A percentile compares a stretch with the other conserved stretches of the same genome.
phyloP scores from a whole-genome alignment of 2,888 invertebrate species.

The Abrostola triplasia region DNA sequence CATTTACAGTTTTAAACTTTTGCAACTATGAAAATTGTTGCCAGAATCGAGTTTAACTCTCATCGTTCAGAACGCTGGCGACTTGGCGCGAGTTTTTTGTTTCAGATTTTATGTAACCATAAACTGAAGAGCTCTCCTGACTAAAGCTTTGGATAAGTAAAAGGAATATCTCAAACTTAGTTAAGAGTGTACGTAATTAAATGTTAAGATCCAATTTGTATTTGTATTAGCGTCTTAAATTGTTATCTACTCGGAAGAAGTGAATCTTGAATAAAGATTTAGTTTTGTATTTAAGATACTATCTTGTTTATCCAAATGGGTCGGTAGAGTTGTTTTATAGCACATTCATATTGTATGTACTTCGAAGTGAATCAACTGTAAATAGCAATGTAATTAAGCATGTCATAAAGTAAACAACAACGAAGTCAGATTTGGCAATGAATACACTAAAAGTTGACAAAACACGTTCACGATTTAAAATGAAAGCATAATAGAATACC shows the following conservation, averaged over 20 bases:
- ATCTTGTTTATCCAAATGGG: not conserved
- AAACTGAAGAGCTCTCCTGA: constrained; percentile 36
- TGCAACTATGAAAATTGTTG: constrained; percentile 81
- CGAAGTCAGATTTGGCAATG: too few species aligned
- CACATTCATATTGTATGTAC: too few species aligned
- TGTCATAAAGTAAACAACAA: too few species aligned
- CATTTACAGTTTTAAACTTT: constrained; percentile 77
- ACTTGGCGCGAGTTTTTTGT: constrained; percentile 46
- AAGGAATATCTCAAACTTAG: constrained; percentile 31
- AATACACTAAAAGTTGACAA: too few species aligned
- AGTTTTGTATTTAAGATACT: constrained; percentile 4
- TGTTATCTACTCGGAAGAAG: constrained; percentile 14
- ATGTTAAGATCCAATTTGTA: constrained; percentile 30
- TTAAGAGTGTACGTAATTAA: constrained; percentile 33
- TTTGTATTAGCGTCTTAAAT: constrained; percentile 34
- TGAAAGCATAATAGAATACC: too few species aligned
- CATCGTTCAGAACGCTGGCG: constrained; percentile 58
- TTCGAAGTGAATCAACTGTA: too few species aligned
- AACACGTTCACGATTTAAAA: too few species aligned
- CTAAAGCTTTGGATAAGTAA: constrained; percentile 36
- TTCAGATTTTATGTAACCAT: constrained; percentile 40
- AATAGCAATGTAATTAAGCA: too few species aligned
- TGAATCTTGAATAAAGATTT: constrained; percentile 11
- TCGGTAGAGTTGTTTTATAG: too few species aligned
- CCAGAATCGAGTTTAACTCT: constrained; percentile 74